These are phyloP conservation scores for Hapalemur alaotrensis DNA, from an alignment of 2,797 vertebrate species.

Conservation along the genomic window DNA sequence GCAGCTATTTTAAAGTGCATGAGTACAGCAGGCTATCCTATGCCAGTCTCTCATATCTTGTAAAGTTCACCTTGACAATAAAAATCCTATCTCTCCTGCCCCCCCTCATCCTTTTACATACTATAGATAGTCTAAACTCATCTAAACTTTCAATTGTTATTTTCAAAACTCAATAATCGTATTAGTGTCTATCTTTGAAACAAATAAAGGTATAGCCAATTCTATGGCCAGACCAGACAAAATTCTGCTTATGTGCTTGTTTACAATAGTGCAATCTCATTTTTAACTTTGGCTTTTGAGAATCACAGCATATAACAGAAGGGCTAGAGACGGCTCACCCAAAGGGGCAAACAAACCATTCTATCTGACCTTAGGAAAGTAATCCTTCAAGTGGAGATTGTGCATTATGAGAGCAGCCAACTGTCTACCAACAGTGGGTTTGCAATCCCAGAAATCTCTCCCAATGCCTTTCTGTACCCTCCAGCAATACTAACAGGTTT, in stretches of 20 bases:
- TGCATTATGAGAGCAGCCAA: not conserved
- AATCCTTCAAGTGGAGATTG: not conserved
- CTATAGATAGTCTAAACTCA: not conserved
- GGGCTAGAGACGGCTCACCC: not conserved
- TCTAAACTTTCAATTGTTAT: conserved; percentile 3
- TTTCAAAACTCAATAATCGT: conserved; percentile 10
- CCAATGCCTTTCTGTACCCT: not conserved
- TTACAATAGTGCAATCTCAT: not conserved
- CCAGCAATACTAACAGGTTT: conserved; percentile 21
- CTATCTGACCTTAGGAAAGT: conserved; percentile 25
- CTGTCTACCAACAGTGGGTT: not conserved
- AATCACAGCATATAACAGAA: not conserved
- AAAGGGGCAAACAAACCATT: not conserved
- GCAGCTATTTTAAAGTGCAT: conserved; percentile 3
- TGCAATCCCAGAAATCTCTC: conserved; percentile 32
- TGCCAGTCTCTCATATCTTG: not conserved
- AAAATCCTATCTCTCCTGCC: not conserved
- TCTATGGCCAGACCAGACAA: not conserved
- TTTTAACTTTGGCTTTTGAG: conserved; percentile 29
- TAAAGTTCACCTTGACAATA: not conserved
- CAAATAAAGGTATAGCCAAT: not conserved
- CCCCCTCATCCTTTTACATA: not conserved
- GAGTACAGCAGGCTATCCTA: not conserved
- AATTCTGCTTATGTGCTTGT: not conserved
- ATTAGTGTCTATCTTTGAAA: not conserved